A percentile compares a stretch with the other conserved stretches of the same genome.
Evolutionary conservation across 2,888 invertebrate species (phyloP).

Genomic region (Acanthosepion lycidas): DNA sequence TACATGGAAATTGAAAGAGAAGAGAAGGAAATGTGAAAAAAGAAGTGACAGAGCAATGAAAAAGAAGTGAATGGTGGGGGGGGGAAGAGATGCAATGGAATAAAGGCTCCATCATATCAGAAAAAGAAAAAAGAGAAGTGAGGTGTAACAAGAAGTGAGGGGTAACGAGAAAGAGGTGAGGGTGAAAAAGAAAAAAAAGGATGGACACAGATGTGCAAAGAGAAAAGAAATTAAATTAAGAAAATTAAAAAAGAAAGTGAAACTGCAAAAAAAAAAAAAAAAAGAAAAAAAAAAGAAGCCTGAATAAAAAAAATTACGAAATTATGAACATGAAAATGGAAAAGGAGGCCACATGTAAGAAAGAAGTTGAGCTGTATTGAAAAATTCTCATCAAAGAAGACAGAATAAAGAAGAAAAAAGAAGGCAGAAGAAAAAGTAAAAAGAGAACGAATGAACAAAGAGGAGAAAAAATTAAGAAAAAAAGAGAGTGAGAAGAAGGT

Average conservation of each 20-base stretch:
- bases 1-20: neutral
- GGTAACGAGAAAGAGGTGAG: no score
- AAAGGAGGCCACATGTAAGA: neutral
- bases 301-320: neutral
- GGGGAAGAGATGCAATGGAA: neutral
- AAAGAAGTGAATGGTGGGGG: neutral
- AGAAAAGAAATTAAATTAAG: neutral
- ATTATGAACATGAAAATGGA: neutral
- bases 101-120: no score
- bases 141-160: no score
- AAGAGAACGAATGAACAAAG: no score
- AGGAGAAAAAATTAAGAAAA: no score
- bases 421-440: no score
- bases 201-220: neutral
- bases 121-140: no score
- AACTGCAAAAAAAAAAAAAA: neutral
- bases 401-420: neutral
- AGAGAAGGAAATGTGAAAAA: neutral
- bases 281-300: neutral
- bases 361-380: neutral
- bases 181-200: neutral
- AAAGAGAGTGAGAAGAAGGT: no score
- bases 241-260: neutral
- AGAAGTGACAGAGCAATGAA: neutral
- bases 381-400: neutral